Base-by-base conservation (phyloP, 2,113 vertebrate genomes). In the Ia io region DNA sequence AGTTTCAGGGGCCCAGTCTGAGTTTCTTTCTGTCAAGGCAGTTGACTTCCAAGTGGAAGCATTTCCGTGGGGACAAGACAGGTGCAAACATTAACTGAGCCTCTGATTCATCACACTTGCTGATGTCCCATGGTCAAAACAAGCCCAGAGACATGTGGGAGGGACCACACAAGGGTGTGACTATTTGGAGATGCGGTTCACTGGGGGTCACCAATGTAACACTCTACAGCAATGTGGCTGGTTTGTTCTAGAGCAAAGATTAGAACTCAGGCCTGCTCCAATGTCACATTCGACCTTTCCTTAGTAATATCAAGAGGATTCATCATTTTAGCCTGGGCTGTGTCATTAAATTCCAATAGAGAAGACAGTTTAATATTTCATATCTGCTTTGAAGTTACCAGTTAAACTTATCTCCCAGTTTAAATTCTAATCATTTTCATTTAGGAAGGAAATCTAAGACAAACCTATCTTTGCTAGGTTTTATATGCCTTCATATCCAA, bases 341-440 rank as follows among this genome's bases (percentile, higher is more conserved):
- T 79, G 47, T 28, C 47, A 40, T 90, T 84, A 84, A 92, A 49
- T 59, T 71, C 35, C 51, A 25, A 30, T 30, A 12, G 30, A 79
- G 42, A 85, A 10, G n/a, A 73, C 2, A 70, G 61, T 71, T 90
- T 65, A 76, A 25, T 84, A 42, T 10, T 42, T 5, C 14, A 3
- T 28, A 67, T 65, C 44, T 40, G 10, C 61, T 84, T 65, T 70
- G 32, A 85, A 94, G 22, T 86, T 70, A 8, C 20, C 16, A 47
- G 44, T 88, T 59, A 59, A 70, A 53, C 65, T 73, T 70, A 88
- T 4, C 22, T 10, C 30, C 67, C 13, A 51, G 35, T 88, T 93
- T 94, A 86, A 71, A 78, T 53, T 65, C 30, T n/a, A 37, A 17
- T 73, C 77, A 61, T 71, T 88, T 88, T 93, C 74, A 84, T 74